Evolutionary conservation across 2,888 invertebrate species (phyloP).

Genomic region (Dasysyrphus tricinctus): DNA sequence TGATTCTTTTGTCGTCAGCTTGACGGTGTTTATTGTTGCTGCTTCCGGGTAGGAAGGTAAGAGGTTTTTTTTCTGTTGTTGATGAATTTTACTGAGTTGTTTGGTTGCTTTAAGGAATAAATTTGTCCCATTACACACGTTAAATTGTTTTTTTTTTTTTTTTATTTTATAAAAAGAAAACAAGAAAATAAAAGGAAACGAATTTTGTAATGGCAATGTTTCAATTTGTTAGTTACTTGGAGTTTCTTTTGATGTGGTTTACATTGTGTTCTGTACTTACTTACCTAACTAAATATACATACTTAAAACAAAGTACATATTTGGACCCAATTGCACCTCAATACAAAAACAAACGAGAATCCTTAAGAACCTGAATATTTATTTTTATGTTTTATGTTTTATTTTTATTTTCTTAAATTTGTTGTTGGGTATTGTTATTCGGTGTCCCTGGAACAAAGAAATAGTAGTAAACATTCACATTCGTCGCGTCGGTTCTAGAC

Average conservation of each 20-base stretch:
- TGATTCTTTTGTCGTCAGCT: constrained; percentile 26
- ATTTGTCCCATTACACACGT: constrained; percentile 14
- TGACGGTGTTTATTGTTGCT: constrained; percentile 25
- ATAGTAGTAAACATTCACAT: no score
- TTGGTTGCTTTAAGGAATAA: constrained; percentile 29
- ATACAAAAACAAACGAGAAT: no score
- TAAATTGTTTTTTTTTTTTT: neutral
- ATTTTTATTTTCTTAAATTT: no score
- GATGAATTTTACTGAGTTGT: constrained; percentile 36
- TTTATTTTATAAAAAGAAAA: neutral
- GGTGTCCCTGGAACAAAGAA: no score
- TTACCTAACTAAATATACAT: no score
- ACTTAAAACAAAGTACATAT: no score
- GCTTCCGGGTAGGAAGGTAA: constrained; percentile 19
- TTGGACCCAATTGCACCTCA: no score
- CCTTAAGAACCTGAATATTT: no score
- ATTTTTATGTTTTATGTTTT: no score
- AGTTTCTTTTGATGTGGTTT: neutral
- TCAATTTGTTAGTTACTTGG: constrained; percentile 40
- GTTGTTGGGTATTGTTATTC: no score
- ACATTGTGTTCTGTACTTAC: neutral
- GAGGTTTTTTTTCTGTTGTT: neutral
- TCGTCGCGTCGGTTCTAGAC: no score
- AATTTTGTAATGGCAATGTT: constrained; percentile 13
- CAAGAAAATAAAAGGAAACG: neutral